These are phyloP conservation scores for Muricea muricata DNA, from an alignment of 92 coral and sea anemone genomes.

Conservation along the genomic window DNA sequence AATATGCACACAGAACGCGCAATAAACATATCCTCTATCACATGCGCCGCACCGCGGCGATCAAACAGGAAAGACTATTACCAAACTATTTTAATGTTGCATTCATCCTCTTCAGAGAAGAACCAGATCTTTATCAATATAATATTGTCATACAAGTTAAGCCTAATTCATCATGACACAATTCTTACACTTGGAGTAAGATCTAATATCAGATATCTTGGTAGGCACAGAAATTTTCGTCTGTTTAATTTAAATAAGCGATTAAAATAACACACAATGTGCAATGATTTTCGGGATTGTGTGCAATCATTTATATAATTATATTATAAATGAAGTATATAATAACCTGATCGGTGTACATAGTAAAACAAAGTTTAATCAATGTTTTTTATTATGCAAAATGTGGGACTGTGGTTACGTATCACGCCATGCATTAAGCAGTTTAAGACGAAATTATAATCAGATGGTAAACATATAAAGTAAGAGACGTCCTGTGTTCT, in stretches of 20 bases:
- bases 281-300: background rate
- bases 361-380: background rate
- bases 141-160: background rate
- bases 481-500: background rate
- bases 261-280: background rate
- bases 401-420: background rate
- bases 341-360: background rate
- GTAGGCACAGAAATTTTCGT: constrained; percentile 14
- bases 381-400: background rate
- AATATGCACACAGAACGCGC: too few species aligned
- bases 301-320: background rate
- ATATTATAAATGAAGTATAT: background rate
- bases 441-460: background rate
- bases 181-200: background rate
- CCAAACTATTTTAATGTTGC: background rate
- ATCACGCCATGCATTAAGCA: background rate
- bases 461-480: constrained; percentile 1
- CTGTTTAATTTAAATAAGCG: constrained; percentile 21
- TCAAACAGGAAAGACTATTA: constrained; percentile 3
- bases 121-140: background rate
- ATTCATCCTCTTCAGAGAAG: background rate
- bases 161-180: constrained; percentile 11
- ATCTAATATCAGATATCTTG: background rate
- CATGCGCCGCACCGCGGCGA: background rate
- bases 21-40: too few species aligned